A percentile compares a stretch with the other conserved stretches of the same genome.
phyloP scores from a whole-genome alignment of 2,888 invertebrate species.

The Gryllus longicercus region DNA sequence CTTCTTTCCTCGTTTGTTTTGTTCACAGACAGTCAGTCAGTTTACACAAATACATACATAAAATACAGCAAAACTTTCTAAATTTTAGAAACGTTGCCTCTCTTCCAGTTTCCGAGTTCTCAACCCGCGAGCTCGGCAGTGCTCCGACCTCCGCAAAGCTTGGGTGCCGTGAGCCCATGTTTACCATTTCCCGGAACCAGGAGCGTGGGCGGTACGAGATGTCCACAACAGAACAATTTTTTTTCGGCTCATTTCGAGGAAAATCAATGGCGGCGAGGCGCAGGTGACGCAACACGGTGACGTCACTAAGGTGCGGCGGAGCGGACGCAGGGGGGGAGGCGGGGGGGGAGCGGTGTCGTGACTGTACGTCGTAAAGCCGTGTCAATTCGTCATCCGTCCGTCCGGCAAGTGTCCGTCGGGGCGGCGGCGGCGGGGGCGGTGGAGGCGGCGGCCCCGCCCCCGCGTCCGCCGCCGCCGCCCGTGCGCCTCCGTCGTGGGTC shows the following conservation, averaged over 20 bases:
- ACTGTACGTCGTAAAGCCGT: conserved; percentile 29
- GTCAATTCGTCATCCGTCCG: conserved; percentile 35
- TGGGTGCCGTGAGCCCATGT: no score
- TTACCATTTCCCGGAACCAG: no score
- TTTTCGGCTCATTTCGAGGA: neutral
- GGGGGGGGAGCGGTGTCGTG: conserved; percentile 31
- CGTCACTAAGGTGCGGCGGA: neutral
- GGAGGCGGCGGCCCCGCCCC: neutral
- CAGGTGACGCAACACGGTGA: neutral
- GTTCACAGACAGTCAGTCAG: no score
- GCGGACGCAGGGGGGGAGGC: neutral
- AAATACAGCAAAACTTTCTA: no score
- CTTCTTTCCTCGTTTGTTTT: no score
- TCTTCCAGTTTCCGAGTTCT: no score
- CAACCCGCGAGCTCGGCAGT: no score
- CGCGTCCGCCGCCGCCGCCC: neutral
- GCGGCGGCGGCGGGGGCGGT: neutral
- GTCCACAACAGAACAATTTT: no score
- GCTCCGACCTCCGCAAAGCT: no score
- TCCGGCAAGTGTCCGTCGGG: conserved; percentile 24
- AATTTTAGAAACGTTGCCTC: no score
- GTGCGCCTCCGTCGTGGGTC: neutral
- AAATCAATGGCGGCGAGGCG: neutral
- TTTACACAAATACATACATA: no score
- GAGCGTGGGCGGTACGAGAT: no score